Evolutionary conservation across 2,888 invertebrate genomes (phyloP), one percentile per base, ranked within the genome.

Genomic region (Linnaemya tessellans): DNA sequence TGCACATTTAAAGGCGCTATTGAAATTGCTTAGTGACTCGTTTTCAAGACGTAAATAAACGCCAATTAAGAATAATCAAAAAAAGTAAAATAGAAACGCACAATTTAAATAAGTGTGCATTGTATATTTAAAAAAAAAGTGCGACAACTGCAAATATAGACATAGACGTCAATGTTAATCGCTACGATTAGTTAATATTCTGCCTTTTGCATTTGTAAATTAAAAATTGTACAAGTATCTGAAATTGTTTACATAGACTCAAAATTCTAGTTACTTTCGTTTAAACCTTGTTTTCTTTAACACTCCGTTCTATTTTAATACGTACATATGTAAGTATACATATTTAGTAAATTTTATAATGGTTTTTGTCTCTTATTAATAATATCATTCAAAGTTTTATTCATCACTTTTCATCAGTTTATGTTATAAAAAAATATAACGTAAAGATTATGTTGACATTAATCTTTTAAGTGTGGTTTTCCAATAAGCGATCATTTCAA

Each of bases 111-210:
- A 68, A 46, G 11, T 77, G 18, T 35, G n/a, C 51, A n/a, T 58
- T 77, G 54, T 75, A 51, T 64, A 30, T 38, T 58, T 58, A 7
- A 67, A n/a, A n/a, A n/a, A n/a, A n/a, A 65, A 56, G 15, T 20
- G 73, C 62, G 60, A 49, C 13, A 18, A 77, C 54, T 65, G 54
- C n/a, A 46, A 30, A 7, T 35, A 46, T 20, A 20, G n/a, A 60
- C 11, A n/a, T 10, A 54, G 67, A 73, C 60, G 58, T 38, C 54
- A 67, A 78, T 65, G 58, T 71, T 82, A 77, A 83, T 78, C 60
- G 68, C 73, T 54, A 13, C 65, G 77, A 83, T 83, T 83, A 83
- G 65, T 71, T 58, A 83, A 83, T 82, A 83, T 78, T 78, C 60
- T 60, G 20, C 43, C n/a, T 51, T 78, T 30, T 58, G 54, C 56